Percentiles rank a stretch among this genome's conserved stretches.
Evolutionary conservation across 2,888 invertebrate genomes (phyloP).

Genomic region (Ophraella communa): DNA sequence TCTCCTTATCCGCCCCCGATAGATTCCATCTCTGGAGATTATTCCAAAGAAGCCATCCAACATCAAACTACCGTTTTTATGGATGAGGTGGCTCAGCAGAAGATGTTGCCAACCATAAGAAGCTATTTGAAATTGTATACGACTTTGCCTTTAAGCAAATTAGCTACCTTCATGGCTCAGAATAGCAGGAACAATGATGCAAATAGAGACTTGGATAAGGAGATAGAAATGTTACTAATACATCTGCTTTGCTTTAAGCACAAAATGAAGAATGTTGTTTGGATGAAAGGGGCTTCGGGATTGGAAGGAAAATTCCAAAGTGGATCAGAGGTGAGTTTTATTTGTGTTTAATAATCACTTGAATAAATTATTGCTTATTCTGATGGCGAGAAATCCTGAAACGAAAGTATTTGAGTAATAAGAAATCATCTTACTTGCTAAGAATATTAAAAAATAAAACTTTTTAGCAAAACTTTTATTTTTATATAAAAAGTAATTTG

Average conservation of each 20-base stretch:
- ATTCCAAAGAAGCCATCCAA: slow-evolving; percentile 84
- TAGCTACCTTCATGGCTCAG: slow-evolving; percentile 91
- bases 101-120: slow-evolving; percentile 93
- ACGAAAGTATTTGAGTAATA: too few species aligned
- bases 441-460: too few species aligned
- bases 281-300: slow-evolving; percentile 90
- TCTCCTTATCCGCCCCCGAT: slow-evolving; percentile 89
- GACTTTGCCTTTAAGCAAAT: slow-evolving; percentile 89
- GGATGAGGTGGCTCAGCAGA: slow-evolving; percentile 97
- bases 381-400: too few species aligned
- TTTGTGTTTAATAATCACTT: background rate
- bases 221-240: slow-evolving; percentile 83
- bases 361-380: too few species aligned
- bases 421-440: too few species aligned
- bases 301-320: slow-evolving; percentile 97
- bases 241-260: slow-evolving; percentile 98
- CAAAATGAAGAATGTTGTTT: slow-evolving; percentile 98
- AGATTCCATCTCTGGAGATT: slow-evolving; percentile 78
- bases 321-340: slow-evolving; percentile 82
- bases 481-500: too few species aligned
- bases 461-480: too few species aligned
- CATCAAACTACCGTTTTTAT: slow-evolving; percentile 92
- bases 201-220: slow-evolving; percentile 74
- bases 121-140: slow-evolving; percentile 97
- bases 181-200: slow-evolving; percentile 59